Conservation (phyloP, 2,888 invertebrate species). For the Thereva nobilitata region DNA sequence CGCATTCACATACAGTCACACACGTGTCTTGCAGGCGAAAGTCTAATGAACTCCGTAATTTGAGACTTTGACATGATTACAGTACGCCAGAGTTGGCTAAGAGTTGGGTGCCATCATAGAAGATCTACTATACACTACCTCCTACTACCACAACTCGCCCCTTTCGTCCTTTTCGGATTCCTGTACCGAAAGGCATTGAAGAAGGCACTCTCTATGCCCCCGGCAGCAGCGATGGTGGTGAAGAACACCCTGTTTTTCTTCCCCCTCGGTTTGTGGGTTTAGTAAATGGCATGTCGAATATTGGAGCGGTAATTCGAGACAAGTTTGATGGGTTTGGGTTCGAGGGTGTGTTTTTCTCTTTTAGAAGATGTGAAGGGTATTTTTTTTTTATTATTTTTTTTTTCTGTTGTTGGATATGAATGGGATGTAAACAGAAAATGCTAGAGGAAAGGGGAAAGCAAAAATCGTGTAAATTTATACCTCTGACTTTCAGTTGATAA, state of each 20-base stretch:
- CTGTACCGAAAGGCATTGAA: neutral
- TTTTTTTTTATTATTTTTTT: no score
- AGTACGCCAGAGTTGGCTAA: slow-evolving; percentile 7
- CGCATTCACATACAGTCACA: neutral
- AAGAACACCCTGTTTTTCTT: neutral
- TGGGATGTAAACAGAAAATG: slow-evolving; percentile 24
- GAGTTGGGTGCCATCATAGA: no score
- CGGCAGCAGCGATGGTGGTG: no score
- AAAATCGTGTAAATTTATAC: slow-evolving; percentile 30
- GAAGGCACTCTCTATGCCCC: neutral
- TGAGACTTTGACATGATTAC: slow-evolving; percentile 35
- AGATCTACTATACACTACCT: no score
- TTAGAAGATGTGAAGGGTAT: no score
- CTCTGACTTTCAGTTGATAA: slow-evolving; percentile 31
- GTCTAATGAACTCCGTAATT: slow-evolving; percentile 35
- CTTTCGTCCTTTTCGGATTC: neutral
- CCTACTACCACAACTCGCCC: neutral
- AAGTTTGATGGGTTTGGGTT: slow-evolving; percentile 26
- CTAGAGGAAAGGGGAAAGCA: slow-evolving; percentile 17
- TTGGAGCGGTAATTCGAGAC: slow-evolving; percentile 25
- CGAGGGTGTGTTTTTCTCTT: no score
- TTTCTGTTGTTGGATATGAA: slow-evolving; percentile 12
- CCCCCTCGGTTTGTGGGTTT: neutral
- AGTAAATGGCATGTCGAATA: neutral
- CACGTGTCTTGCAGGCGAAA: slow-evolving; percentile 19